phyloP scores from a whole-genome alignment of 2,888 invertebrate species.

The Conomelus anceps region DNA sequence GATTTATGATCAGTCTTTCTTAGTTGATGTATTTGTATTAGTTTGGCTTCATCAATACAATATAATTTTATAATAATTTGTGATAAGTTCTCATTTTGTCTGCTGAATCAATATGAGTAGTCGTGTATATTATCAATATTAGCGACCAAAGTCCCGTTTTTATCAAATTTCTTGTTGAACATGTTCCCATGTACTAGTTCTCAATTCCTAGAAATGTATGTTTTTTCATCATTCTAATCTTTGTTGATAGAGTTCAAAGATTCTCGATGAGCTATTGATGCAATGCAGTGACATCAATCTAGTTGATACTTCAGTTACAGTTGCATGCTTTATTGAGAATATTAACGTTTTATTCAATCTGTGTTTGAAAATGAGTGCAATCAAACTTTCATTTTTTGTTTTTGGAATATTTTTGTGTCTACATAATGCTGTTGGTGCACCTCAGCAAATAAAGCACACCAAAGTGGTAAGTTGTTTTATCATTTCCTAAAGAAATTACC shows the following conservation, averaged over 20 bases:
- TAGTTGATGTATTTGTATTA: background rate
- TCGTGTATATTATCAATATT: background rate
- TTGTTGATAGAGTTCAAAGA: background rate
- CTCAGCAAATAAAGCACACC: background rate
- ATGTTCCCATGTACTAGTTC: background rate
- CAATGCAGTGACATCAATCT: background rate
- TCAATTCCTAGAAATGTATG: background rate
- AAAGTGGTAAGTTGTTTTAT: background rate
- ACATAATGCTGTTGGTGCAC: background rate
- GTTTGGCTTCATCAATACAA: background rate
- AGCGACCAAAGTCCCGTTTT: background rate
- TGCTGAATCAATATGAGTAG: background rate
- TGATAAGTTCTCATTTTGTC: background rate
- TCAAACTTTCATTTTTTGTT: background rate
- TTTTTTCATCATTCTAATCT: background rate
- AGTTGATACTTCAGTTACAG: background rate
- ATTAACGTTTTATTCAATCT: background rate
- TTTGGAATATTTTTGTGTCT: background rate
- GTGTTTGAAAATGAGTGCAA: background rate
- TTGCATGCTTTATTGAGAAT: background rate
- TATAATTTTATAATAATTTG: background rate
- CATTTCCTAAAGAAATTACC: background rate
- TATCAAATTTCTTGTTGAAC: background rate
- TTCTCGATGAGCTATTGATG: background rate
- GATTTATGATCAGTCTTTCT: background rate